Conservation (phyloP, 2,888 invertebrate species). For the Macropis europaea region DNA sequence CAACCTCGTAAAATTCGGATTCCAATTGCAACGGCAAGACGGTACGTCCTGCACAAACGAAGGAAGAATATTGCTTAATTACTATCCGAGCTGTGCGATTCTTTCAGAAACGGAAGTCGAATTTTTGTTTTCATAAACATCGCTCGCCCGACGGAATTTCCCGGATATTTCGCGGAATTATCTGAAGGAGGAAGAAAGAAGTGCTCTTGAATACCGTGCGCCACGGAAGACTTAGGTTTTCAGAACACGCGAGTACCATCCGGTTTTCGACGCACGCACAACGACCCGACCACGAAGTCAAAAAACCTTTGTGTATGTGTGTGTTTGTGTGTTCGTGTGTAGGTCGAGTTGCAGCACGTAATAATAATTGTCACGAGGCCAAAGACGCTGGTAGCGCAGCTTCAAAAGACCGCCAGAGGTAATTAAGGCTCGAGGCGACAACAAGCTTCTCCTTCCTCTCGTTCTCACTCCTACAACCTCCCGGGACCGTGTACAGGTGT, state of each 20-base stretch:
- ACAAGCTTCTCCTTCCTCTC: conserved; percentile 57
- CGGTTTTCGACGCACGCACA: conserved; percentile 4
- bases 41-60: not conserved
- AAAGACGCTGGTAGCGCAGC: conserved; percentile 47
- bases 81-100: conserved; percentile 5
- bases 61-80: conserved; percentile 29
- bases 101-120: not conserved
- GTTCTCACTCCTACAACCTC: not conserved
- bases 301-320: conserved; percentile 5
- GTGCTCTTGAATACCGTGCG: conserved; percentile 2
- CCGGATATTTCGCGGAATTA: conserved; percentile 33
- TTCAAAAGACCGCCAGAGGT: conserved; percentile 69
- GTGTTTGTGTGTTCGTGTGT: not conserved
- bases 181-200: conserved; percentile 10
- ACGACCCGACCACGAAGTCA: not conserved
- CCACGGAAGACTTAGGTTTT: not conserved
- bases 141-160: not conserved
- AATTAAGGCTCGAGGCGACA: conserved; percentile 72
- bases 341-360: conserved; percentile 41
- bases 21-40: too few species aligned
- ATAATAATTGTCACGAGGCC: conserved; percentile 62
- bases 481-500: conserved; percentile 6
- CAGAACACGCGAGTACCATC: conserved; percentile 20
- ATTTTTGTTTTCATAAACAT: conserved; percentile 1
- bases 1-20: too few species aligned